Percentiles rank a stretch among this genome's conserved stretches.
These are phyloP conservation scores for Pheosia tremula DNA, from an alignment of 2,888 invertebrate species.

Conservation along the genomic window DNA sequence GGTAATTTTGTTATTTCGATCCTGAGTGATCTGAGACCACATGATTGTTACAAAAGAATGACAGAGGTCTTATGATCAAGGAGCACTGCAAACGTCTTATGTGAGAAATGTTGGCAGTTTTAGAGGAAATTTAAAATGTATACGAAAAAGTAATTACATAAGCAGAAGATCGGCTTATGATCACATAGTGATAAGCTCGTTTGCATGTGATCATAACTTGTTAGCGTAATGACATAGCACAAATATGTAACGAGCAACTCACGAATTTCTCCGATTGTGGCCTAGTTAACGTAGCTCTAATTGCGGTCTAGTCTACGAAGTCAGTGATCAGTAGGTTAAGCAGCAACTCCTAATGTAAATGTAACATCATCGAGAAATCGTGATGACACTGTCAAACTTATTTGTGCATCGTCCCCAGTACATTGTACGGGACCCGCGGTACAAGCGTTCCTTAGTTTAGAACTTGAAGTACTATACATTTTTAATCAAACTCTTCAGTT, in stretches of 20 bases:
- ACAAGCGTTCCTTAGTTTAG: no score
- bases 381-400: no score
- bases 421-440: no score
- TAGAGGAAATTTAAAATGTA: background rate
- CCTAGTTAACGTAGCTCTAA: background rate
- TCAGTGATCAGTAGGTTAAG: no score
- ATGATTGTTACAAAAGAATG: no score
- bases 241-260: slow-evolving; percentile 3
- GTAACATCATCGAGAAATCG: no score
- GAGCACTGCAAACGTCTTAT: background rate
- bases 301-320: background rate
- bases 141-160: background rate
- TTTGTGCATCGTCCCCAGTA: no score
- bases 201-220: background rate
- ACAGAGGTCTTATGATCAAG: no score
- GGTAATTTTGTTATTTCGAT: background rate
- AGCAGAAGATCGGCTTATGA: background rate
- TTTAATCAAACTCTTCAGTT: no score
- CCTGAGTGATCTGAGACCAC: no score
- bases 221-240: background rate
- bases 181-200: background rate
- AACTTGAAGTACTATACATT: no score
- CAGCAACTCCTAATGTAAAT: no score
- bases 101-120: background rate
- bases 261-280: slow-evolving; percentile 2